A percentile compares a stretch with the other conserved stretches of the same genome.
Conservation (phyloP, 2,113 vertebrate genomes). For the Muntiacus muntjak region DNA sequence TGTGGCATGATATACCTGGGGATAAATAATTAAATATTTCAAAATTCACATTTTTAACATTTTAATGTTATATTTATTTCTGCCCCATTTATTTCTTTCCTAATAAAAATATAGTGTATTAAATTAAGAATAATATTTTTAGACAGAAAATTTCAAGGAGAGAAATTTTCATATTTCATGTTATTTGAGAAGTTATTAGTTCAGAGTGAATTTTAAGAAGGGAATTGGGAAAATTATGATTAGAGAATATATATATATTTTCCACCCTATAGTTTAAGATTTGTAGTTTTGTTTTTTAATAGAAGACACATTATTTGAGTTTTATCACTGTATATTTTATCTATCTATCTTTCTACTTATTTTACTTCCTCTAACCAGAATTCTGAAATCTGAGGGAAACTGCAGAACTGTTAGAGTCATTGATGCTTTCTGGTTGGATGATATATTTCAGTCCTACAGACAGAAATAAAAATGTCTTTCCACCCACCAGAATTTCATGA, state of each 20-base stretch:
- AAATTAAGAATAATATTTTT: background rate
- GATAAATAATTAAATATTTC: background rate
- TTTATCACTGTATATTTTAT: background rate
- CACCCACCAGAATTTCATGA: background rate
- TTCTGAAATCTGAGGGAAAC: slow-evolving; percentile 13
- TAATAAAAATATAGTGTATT: background rate
- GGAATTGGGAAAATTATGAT: background rate
- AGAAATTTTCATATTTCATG: background rate
- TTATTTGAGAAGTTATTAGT: background rate
- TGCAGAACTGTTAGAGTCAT: background rate
- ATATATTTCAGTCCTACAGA: background rate
- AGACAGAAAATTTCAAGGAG: background rate
- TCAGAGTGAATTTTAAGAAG: background rate
- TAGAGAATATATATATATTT: background rate
- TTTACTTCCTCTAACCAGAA: slow-evolving; percentile 7
- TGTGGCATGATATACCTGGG: background rate
- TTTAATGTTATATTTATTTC: background rate
- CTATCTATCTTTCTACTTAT: background rate
- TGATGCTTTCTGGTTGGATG: background rate
- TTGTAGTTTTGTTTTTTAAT: background rate
- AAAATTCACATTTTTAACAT: background rate
- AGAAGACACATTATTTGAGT: background rate
- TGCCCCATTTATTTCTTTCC: background rate
- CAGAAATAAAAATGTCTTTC: slow-evolving; percentile 10
- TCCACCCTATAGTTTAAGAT: background rate